These are phyloP conservation scores for Electrona antarctica DNA, from an alignment of 2,113 vertebrate species.

Conservation along the genomic window DNA sequence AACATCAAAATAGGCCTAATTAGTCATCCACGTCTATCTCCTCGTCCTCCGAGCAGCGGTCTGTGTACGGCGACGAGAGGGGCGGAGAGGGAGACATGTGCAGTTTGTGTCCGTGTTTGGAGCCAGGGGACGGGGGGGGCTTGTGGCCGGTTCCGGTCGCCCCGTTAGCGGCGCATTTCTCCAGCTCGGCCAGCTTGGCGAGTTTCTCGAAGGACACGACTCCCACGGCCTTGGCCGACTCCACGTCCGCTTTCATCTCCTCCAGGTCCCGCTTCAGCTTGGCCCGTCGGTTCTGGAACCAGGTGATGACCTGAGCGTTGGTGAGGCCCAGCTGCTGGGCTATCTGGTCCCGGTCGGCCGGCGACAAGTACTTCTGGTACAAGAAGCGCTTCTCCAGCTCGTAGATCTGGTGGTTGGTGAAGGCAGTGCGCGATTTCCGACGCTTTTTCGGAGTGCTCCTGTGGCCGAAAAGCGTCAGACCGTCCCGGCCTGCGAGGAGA, in stretches of 20 bases:
- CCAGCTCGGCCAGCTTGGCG: conserved; percentile 86
- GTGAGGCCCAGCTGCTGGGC: conserved; percentile 89
- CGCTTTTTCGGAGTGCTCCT: conserved; percentile 88
- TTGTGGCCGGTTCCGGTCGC: conserved; percentile 63
- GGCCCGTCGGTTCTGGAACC: conserved; percentile 90
- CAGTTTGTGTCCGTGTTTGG: conserved; percentile 44
- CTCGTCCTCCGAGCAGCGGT: conserved; percentile 86
- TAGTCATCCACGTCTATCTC: conserved; percentile 93
- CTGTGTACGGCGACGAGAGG: conserved; percentile 80
- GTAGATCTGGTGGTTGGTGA: conserved; percentile 92
- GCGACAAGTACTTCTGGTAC: conserved; percentile 91
- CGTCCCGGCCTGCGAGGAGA: conserved; percentile 83
- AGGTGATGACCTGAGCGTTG: conserved; percentile 92
- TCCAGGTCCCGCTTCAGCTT: conserved; percentile 91
- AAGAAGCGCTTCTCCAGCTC: conserved; percentile 91
- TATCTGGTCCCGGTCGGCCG: conserved; percentile 90
- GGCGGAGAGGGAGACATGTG: conserved; percentile 76
- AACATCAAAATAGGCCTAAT: conserved; percentile 34
- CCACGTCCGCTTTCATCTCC: conserved; percentile 91
- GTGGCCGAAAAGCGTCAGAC: conserved; percentile 89
- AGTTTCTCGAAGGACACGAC: conserved; percentile 84
- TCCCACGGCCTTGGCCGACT: conserved; percentile 87
- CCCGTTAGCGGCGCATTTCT: conserved; percentile 77
- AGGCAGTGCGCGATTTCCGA: conserved; percentile 89
- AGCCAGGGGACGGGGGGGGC: conserved; percentile 37